Evolutionary conservation across 2,113 vertebrate species (phyloP).

Genomic region (Ceyx melanurus): DNA sequence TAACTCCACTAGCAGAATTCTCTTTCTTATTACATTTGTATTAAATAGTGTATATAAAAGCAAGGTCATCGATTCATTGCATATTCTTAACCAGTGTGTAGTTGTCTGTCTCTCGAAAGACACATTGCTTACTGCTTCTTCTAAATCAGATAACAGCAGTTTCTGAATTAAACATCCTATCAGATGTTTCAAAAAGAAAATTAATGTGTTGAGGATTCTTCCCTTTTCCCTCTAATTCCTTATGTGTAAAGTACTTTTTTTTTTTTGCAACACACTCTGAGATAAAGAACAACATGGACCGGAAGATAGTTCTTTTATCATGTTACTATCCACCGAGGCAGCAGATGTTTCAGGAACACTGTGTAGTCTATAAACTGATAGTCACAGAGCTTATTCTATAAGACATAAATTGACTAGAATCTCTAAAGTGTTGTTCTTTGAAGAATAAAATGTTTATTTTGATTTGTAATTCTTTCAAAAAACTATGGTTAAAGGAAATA

Average conservation of each 20-base stretch:
- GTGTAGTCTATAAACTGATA: background rate
- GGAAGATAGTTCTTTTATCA: background rate
- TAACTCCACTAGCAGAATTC: constrained; percentile 15
- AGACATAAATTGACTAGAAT: background rate
- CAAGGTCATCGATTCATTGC: background rate
- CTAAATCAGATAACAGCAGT: background rate
- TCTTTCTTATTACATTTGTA: background rate
- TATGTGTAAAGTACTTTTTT: background rate
- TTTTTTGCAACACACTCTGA: background rate
- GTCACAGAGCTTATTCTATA: background rate
- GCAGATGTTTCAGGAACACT: background rate
- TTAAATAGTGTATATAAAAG: constrained; percentile 20
- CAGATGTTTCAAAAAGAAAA: constrained; percentile 5
- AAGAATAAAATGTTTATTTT: constrained; percentile 6
- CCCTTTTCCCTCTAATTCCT: background rate
- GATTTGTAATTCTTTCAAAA: background rate
- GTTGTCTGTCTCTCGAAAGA: background rate
- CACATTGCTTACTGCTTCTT: background rate
- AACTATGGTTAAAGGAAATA: background rate
- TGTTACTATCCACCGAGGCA: background rate
- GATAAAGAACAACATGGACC: background rate
- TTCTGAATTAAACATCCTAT: background rate
- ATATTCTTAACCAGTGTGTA: background rate
- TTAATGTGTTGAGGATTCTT: background rate
- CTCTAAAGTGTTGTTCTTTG: background rate